Evolutionary conservation across 2,888 invertebrate genomes (phyloP).

Genomic region (Lasioglossum malachurum): DNA sequence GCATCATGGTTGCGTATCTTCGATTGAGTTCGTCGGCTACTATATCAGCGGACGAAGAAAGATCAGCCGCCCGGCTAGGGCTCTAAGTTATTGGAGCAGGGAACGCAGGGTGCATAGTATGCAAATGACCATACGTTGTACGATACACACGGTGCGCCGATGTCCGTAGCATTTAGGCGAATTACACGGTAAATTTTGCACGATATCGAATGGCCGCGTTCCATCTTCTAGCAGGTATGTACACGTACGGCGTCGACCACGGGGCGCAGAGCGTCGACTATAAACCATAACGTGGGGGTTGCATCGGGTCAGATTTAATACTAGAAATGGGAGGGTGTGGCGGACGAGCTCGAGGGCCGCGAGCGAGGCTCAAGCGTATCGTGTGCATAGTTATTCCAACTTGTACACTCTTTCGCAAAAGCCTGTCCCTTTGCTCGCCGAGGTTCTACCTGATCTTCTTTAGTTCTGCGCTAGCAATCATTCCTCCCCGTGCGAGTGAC

Average conservation of each 20-base stretch:
- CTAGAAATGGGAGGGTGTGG: constrained; percentile 80
- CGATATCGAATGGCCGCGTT: constrained; percentile 78
- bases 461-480: not conserved
- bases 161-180: constrained; percentile 76
- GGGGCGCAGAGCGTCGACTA: constrained; percentile 52
- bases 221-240: constrained; percentile 71
- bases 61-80: constrained; percentile 52
- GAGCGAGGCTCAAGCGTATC: constrained; percentile 70
- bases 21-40: constrained; percentile 25
- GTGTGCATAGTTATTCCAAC: constrained; percentile 72
- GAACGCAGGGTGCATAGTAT: constrained; percentile 56
- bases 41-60: constrained; percentile 36
- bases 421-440: not conserved
- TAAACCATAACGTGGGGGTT: constrained; percentile 72
- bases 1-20: constrained; percentile 19
- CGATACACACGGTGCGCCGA: constrained; percentile 62
- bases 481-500: not conserved
- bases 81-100: constrained; percentile 57
- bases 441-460: not conserved
- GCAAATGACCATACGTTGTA: constrained; percentile 61
- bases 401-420: constrained; percentile 72
- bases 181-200: constrained; percentile 79
- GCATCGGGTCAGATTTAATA: constrained; percentile 80
- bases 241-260: constrained; percentile 36
- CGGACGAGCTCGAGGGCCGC: constrained; percentile 69